phyloP scores from a whole-genome alignment of 2,797 vertebrate genomes.

The Euthynnus affinis region DNA sequence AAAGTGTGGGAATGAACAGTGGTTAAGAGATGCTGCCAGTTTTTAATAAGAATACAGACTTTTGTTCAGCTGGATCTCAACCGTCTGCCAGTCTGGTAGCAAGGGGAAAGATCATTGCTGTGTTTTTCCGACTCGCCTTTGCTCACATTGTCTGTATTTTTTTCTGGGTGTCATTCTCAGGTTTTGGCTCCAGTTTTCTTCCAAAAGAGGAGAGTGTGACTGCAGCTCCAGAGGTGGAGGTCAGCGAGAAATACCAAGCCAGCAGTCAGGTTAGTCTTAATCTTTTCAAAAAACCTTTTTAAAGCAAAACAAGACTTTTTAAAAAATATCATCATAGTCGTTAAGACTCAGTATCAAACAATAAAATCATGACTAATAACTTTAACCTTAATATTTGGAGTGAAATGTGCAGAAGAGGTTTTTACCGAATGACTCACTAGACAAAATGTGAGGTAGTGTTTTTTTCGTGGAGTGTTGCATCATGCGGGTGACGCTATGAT shows the following conservation, averaged over 20 bases:
- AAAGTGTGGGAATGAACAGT: slow-evolving; percentile 63
- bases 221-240: slow-evolving; percentile 87
- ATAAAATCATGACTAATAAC: background rate
- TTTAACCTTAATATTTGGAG: background rate
- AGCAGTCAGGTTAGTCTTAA: slow-evolving; percentile 89
- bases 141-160: slow-evolving; percentile 53
- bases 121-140: slow-evolving; percentile 63
- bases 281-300: background rate
- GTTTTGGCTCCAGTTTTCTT: slow-evolving; percentile 96
- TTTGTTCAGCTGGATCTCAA: slow-evolving; percentile 57
- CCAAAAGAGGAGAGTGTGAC: slow-evolving; percentile 95
- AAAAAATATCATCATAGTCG: too few relatives aligned
- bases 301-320: too few relatives aligned
- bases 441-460: background rate
- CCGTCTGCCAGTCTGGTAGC: slow-evolving; percentile 61
- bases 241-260: slow-evolving; percentile 90
- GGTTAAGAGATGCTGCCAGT: slow-evolving; percentile 45
- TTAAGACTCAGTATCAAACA: background rate
- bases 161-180: slow-evolving; percentile 80
- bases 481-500: background rate
- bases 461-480: background rate
- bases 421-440: background rate
- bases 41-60: slow-evolving; percentile 57
- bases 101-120: slow-evolving; percentile 61
- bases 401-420: background rate